Evolutionary conservation across 1,140 invertebrate species (phyloP).

Genomic region (Orchestia grillus): DNA sequence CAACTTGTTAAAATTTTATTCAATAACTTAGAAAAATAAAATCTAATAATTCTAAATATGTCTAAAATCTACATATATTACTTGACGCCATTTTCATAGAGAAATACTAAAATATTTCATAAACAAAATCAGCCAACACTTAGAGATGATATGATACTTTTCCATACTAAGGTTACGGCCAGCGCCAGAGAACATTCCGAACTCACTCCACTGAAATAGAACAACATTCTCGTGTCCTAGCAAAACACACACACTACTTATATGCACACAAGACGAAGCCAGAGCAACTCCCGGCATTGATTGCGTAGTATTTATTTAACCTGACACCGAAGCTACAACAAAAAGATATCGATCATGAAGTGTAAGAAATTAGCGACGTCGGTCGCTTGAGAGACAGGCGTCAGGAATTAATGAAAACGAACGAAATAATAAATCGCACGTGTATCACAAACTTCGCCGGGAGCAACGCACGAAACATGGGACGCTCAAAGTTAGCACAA

Average conservation of each 20-base stretch:
- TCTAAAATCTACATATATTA: too few species aligned
- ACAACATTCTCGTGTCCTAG: not conserved
- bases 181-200: not conserved
- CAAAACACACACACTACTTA: not conserved
- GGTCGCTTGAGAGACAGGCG: not conserved
- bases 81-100: too few species aligned
- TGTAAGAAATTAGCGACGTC: not conserved
- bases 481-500: not conserved
- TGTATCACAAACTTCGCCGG: not conserved
- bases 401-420: not conserved
- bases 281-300: not conserved
- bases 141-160: not conserved
- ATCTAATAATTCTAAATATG: too few species aligned
- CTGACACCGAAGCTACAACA: not conserved
- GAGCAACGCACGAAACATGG: not conserved
- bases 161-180: not conserved
- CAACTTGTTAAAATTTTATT: too few species aligned
- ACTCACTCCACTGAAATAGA: not conserved
- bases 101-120: too few species aligned
- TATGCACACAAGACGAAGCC: not conserved
- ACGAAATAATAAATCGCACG: not conserved
- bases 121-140: too few species aligned
- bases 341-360: not conserved
- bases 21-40: too few species aligned
- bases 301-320: not conserved